These are phyloP conservation scores for Cyrtodaria siliqua DNA, from an alignment of 2,888 invertebrate species.

Conservation along the genomic window DNA sequence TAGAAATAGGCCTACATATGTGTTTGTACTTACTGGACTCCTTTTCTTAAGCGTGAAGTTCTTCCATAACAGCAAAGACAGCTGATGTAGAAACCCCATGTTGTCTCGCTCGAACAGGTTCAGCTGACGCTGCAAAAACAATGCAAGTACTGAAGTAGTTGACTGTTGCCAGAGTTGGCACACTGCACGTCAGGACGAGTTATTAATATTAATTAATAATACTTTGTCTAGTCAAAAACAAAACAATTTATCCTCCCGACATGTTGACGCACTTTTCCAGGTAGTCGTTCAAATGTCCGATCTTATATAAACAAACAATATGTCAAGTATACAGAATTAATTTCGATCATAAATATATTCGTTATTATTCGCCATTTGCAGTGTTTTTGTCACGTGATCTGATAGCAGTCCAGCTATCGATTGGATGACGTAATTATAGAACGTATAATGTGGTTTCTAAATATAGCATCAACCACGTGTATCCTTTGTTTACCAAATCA, in stretches of 20 bases:
- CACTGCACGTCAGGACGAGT: no score
- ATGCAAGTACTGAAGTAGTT: background rate
- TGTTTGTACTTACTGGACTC: constrained; percentile 85
- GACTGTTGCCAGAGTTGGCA: no score
- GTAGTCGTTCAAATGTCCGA: no score
- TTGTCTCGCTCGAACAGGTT: constrained; percentile 31
- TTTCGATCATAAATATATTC: no score
- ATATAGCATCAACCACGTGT: constrained; percentile 69
- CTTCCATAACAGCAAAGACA: constrained; percentile 86
- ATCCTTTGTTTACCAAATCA: constrained; percentile 75
- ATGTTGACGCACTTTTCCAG: no score
- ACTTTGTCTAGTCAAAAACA: no score
- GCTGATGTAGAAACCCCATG: constrained; percentile 85
- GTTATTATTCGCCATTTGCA: constrained; percentile 36
- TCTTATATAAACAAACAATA: no score
- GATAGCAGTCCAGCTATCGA: constrained; percentile 36
- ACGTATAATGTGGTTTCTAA: constrained; percentile 48
- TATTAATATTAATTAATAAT: no score
- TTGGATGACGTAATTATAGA: constrained; percentile 56
- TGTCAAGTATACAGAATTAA: no score
- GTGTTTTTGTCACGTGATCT: constrained; percentile 55
- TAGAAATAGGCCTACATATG: no score
- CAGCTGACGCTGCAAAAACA: constrained; percentile 42
- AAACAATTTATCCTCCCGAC: no score
- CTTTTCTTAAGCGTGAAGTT: constrained; percentile 85